Base-by-base conservation (phyloP, 2,888 invertebrate genomes). In the Agrilus mali region DNA sequence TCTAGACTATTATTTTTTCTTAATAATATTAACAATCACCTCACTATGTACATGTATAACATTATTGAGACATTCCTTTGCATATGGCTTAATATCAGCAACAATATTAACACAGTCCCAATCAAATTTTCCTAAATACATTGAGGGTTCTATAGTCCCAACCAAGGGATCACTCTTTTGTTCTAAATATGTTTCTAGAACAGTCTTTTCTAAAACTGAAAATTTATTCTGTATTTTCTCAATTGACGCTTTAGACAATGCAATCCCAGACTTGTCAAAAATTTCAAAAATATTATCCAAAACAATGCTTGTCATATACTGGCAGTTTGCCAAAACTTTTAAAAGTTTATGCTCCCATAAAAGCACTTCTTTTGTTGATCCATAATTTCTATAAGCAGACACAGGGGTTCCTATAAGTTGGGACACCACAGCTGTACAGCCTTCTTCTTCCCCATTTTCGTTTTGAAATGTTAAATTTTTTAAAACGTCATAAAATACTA, bases 141-240 rank as follows among this genome's bases (percentile, higher is more conserved):
- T 94, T 48, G 89, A 90, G 6, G 89, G 90, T 66, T 96, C 95
- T 50, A 96, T 92, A 6, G 87, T 88, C n/a, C 93, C 94, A 17
- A 95, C 90, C 10, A 96, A 72, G 0, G 94, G 94, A 68, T 94
- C 93, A 36, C 89, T 86, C 60, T 93, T 93, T 59, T 87, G 84
- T 63, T 95, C 94, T 40, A 88, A 70, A 60, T 87, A 88, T 2
- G 82, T 82, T 56, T 89, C 87, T 12, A 87, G 73, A 44, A 89
- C 78, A 6, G 72, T 71, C 3, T 69, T 68, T 55, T 81, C 80
- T 33, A 81, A 65, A 4, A 68, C 65, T 45, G 70, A 72, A 5
- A 84, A 68, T 5, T 80, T 76, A 5, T 75, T 75, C 57, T 77
- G 79, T 2, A 80, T 77, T 0, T 75, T 77, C 60, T 78, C 75